Evolutionary conservation across 2,797 vertebrate genomes (phyloP), one percentile per base, ranked within the genome.

Genomic region (Dipus sagitta): DNA sequence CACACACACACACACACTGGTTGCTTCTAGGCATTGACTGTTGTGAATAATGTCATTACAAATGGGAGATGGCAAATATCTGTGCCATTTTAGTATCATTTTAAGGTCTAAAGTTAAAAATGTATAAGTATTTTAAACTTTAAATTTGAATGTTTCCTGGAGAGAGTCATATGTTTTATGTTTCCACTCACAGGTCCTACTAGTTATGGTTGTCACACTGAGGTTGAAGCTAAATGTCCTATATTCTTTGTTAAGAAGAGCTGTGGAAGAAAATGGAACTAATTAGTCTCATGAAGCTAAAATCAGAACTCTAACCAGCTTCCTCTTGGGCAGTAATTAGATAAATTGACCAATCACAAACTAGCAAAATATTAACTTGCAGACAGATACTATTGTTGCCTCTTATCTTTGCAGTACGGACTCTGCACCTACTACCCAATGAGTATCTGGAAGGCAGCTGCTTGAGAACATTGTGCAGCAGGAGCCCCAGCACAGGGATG

Each of bases 181-280:
- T 84, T 65, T 92, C 52, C 81, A 87, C 10, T 60, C 34, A 54
- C 21, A 88, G 54, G 52, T 9, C 38, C 30, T 58, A 38, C 15
- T 3, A 52, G 15, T 62, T 91, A 42, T 42, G 28, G 1, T 17
- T 77, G 15, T 86, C 23, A 85, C 20, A 64, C 5, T 21, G 18
- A 90, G 52, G 28, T 87, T 58, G 54, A 58, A 13, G 15, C 54
- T 4, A 14, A 17, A 17, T 58, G 13, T 58, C 18, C 47, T 24
- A 13, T 64, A 88, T 77, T 92, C 38, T 93, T 92, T 54, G n/a
- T 30, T 82, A 77, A 88, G 79, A 79, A 5, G 32, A 84, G 52
- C 15, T 86, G 21, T 94, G 58, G 21, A 52, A 58, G 67, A 83
- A 87, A 83, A 79, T 67, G 62, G 65, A 85, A 18, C n/a, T 86